Base-by-base conservation (phyloP, 2,113 vertebrate species). In the Struthio camelus region DNA sequence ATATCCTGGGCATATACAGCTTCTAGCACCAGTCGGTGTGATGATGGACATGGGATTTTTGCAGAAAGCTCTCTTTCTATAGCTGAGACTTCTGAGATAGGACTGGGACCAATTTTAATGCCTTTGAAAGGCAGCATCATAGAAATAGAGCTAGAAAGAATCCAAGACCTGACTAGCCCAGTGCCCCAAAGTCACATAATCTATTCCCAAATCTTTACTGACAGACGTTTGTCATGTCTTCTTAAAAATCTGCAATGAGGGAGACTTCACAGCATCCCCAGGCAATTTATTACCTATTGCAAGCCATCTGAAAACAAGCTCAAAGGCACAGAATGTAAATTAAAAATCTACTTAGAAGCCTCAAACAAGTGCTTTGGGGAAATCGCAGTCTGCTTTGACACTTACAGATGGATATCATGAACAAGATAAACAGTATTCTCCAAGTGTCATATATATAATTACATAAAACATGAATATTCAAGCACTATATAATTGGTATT, bases 251-350 rank as follows among this genome's bases (percentile, higher is more conserved):
- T 56, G 24, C 40, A 66, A 40, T 9, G 11, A 62, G 64, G 75
- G 20, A 77, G 12, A 42, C 10, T 51, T 86, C 54, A 71, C 16
- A 88, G 22, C 53, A 48, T 48, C 66, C 86, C 38, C 22, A 83
- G 48, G n/a, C n/a, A 42, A 42, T 17, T 36, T 56, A 56, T 10
- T 65, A 54, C 83, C 82, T 61, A 67, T 1, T 58, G 36, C 67
- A 92, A 87, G 28, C 5, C 34, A 62, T 4, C 54, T 40, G 59
- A 95, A 91, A 89, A 80, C 53, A 84, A 77, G 58, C 80, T 91
- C 44, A 75, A 50, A 78, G 13, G 42, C 54, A 53, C 34, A 81
- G 61, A 78, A 91, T 14, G 30, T 70, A 94, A 81, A 84, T 71
- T 36, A 62, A 91, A 92, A 94, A 58, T 78, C 69, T 51, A 16